Conservation (phyloP, 1,140 invertebrate species). For the Calephelis nemesis region DNA sequence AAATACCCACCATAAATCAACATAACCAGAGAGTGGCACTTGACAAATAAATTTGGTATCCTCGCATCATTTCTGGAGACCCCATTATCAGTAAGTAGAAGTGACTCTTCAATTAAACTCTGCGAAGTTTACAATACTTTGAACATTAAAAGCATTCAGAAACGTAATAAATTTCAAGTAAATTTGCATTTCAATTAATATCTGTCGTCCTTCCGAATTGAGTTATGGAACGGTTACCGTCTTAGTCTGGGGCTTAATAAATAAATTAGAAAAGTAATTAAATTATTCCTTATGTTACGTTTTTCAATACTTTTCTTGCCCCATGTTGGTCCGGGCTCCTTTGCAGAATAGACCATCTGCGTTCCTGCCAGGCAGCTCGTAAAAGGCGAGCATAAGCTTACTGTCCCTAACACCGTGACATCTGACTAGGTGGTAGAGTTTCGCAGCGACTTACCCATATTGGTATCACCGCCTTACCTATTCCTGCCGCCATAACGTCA, state of each 20-base stretch:
- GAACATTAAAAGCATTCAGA: constrained; percentile 19
- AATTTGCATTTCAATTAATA: constrained; percentile 20
- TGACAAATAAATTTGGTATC: background rate
- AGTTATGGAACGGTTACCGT: constrained; percentile 13
- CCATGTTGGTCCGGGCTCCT: too few relatives aligned
- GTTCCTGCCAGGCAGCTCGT: too few relatives aligned
- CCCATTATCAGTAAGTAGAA: constrained; percentile 11
- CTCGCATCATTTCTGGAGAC: background rate
- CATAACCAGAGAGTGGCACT: background rate
- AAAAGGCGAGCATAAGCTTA: too few relatives aligned
- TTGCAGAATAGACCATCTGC: too few relatives aligned
- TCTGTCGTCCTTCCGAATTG: constrained; percentile 14
- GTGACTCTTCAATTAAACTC: constrained; percentile 18
- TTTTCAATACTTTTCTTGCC: too few relatives aligned
- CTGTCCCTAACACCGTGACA: too few relatives aligned
- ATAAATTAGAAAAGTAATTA: constrained; percentile 15
- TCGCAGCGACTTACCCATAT: too few relatives aligned
- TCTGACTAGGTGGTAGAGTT: too few relatives aligned
- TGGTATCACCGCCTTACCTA: too few relatives aligned
- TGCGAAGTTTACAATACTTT: constrained; percentile 16
- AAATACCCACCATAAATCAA: too few relatives aligned
- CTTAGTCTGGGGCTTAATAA: constrained; percentile 11
- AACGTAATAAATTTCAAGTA: constrained; percentile 15
- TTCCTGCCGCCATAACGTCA: too few relatives aligned
- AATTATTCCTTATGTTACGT: constrained; percentile 2